Base-by-base conservation (phyloP, 2,888 invertebrate species). In the Nemoura dubitans region DNA sequence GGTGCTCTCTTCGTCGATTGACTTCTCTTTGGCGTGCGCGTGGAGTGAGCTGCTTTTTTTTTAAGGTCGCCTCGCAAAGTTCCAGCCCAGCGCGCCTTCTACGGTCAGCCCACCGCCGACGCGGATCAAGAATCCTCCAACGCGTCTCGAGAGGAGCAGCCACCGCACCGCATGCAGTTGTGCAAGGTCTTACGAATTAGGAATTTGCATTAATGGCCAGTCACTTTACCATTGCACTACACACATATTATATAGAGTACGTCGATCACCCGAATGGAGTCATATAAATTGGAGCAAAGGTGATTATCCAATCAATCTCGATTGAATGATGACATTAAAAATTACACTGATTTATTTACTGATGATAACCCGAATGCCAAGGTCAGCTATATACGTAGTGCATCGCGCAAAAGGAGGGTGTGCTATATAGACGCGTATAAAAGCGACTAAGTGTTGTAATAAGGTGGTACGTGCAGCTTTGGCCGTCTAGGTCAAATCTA, bases 241-340 rank as follows among this genome's bases (percentile, higher is more conserved):
- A 59, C 14, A 59, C 59, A 59, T n/a, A n/a, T n/a, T n/a, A n/a
- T n/a, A n/a, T n/a, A n/a, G n/a, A n/a, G n/a, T n/a, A n/a, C n/a
- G 14, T 3, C 59, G 16, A 59, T 59, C 59, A 21, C 59, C 14
- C 59, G 14, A 59, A 59, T 21, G 59, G 59, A 59, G 59, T 59
- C 59, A 59, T 1, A 59, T 59, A 21, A 59, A 59, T 59, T 59
- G 59, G 59, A 21, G 59, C 59, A 59, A 59, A 59, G 59, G 59
- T 59, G 59, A 59, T 59, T 59, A 59, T 59, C 59, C 59, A 59
- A 59, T 59, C 59, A 59, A 59, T 59, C 59, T 59, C 59, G 59
- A 59, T 59, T 59, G 59, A 59, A 59, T 59, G 59, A 59, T 59
- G 59, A 59, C 59, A 59, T 59, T 59, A 59, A 59, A 59, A 59